Evolutionary conservation across 2,797 vertebrate genomes (phyloP).

Genomic region (Petrocephalus schoutedeni): DNA sequence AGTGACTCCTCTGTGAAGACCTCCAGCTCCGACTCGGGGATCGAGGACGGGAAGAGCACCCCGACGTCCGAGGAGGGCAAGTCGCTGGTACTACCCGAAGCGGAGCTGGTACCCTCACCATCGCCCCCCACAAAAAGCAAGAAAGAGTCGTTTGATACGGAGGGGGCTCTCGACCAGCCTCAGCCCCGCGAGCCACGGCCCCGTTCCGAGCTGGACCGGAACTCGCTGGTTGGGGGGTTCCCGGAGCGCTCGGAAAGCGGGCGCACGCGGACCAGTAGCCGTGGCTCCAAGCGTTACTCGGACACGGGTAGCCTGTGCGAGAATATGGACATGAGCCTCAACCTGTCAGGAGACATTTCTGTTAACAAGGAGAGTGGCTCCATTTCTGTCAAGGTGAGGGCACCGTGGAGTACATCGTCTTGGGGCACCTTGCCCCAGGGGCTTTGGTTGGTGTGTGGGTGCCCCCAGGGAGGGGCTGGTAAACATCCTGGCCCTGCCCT

Average conservation of each 20-base stretch:
- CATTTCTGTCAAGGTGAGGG: conserved; percentile 73
- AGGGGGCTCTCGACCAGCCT: neutral
- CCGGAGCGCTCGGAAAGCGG: conserved; percentile 36
- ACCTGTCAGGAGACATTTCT: conserved; percentile 65
- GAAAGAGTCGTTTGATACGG: neutral
- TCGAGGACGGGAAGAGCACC: conserved; percentile 58
- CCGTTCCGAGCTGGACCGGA: conserved; percentile 18
- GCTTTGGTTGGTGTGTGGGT: neutral
- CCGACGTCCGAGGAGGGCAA: conserved; percentile 67
- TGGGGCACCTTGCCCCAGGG: neutral
- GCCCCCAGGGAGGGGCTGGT: neutral
- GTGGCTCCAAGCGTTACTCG: conserved; percentile 64
- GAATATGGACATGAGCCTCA: conserved; percentile 69
- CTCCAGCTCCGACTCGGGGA: conserved; percentile 55
- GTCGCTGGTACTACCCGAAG: conserved; percentile 51
- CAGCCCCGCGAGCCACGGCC: neutral
- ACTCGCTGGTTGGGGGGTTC: conserved; percentile 9
- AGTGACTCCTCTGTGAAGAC: conserved; percentile 58
- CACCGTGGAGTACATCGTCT: neutral
- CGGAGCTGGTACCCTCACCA: conserved; percentile 38
- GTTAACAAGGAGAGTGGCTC: conserved; percentile 70
- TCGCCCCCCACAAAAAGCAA: neutral
- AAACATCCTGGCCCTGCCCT: neutral
- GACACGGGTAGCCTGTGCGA: conserved; percentile 72
- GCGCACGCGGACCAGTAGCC: conserved; percentile 35